Percentiles rank a stretch among this genome's conserved stretches.
Evolutionary conservation across 2,113 vertebrate species (phyloP).

Genomic region (Ciconia boyciana): DNA sequence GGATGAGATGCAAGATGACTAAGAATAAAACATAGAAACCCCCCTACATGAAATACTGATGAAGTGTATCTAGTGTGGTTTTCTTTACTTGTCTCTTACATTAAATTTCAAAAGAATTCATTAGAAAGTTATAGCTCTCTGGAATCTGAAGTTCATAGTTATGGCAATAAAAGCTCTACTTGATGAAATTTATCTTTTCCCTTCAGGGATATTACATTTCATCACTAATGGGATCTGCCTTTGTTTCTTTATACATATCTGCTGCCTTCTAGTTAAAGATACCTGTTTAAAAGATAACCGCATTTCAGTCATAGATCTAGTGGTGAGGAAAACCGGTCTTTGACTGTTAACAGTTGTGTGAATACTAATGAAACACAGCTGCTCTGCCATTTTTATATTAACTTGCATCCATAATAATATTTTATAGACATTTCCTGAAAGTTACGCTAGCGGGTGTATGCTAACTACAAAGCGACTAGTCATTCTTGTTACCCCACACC

Average conservation of each 20-base stretch:
- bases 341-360: background rate
- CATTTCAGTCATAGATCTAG: background rate
- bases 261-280: background rate
- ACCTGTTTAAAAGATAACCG: background rate
- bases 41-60: background rate
- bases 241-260: background rate
- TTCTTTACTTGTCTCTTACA: background rate
- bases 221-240: background rate
- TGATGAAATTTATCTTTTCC: background rate
- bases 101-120: background rate
- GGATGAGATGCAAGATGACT: background rate
- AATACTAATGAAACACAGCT: background rate
- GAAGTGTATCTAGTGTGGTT: background rate
- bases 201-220: background rate
- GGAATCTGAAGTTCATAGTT: background rate
- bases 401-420: background rate
- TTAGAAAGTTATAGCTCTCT: background rate
- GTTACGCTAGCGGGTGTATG: background rate
- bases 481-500: background rate
- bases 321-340: background rate
- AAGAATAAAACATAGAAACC: background rate
- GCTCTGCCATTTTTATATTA: background rate
- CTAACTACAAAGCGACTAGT: background rate
- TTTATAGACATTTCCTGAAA: background rate
- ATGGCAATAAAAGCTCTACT: background rate